These are phyloP conservation scores for Diceros bicornis DNA, from an alignment of 2,797 vertebrate species.

Conservation along the genomic window DNA sequence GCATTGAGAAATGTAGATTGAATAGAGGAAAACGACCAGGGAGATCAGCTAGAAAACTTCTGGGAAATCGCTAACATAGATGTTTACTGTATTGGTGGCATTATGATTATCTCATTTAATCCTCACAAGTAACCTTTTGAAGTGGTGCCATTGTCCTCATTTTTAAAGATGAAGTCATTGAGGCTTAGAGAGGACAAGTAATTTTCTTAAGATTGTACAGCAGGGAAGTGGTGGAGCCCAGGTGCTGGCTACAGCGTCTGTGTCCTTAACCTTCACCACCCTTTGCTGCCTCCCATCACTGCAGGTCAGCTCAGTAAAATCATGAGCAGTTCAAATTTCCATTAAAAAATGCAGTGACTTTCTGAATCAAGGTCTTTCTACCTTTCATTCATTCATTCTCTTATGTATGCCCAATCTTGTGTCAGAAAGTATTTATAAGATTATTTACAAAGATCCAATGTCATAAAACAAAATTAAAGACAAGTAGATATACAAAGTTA, in stretches of 20 bases:
- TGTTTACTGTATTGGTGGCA: neutral
- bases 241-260: neutral
- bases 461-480: slow-evolving; percentile 2
- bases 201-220: neutral
- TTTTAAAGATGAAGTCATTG: neutral
- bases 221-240: neutral
- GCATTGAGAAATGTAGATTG: neutral
- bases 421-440: slow-evolving; percentile 5
- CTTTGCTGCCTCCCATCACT: neutral
- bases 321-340: neutral
- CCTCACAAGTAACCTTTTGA: neutral
- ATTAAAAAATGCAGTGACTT: neutral
- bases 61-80: neutral
- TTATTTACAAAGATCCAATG: neutral
- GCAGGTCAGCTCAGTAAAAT: neutral
- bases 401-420: neutral
- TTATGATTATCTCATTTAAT: neutral
- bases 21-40: neutral
- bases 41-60: neutral
- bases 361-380: neutral
- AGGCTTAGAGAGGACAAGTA: neutral
- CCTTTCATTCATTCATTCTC: neutral
- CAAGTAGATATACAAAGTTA: neutral
- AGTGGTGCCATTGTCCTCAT: neutral
- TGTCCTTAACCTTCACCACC: neutral